Conservation (phyloP, 1,140 invertebrate species). For the Drosophila jambulina region DNA sequence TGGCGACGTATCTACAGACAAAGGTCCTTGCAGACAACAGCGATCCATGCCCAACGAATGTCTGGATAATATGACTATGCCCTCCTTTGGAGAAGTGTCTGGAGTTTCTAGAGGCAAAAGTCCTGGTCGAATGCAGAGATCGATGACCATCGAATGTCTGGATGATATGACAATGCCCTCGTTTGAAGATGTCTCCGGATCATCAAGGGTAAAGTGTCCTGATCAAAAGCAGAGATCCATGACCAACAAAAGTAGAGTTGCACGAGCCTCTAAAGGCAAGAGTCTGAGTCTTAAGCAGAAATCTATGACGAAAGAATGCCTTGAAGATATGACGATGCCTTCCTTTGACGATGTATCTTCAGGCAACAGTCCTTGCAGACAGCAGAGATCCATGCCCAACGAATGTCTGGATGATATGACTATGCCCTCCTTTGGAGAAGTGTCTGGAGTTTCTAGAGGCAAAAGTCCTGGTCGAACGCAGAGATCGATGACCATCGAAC, state of each 20-base stretch:
- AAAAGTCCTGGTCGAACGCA: too few species aligned
- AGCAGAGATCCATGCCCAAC: background rate
- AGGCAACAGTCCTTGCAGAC: background rate
- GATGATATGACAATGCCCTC: constrained; percentile 24
- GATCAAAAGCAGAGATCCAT: background rate
- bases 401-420: constrained; percentile 30
- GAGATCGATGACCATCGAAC: background rate
- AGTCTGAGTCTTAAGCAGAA: background rate
- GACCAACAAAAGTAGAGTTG: background rate
- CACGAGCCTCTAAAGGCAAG: background rate
- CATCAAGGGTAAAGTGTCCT: background rate
- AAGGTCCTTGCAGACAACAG: background rate
- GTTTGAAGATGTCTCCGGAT: background rate
- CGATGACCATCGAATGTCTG: constrained; percentile 18
- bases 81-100: background rate
- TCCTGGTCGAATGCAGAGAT: background rate
- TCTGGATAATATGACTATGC: constrained; percentile 16
- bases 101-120: background rate
- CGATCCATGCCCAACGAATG: constrained; percentile 9
- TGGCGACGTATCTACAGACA: background rate
- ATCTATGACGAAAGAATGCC: constrained; percentile 7
- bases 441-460: background rate
- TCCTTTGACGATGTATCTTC: background rate
- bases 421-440: background rate
- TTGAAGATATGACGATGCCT: constrained; percentile 30